Base-by-base conservation (phyloP, 2,888 invertebrate genomes). In the Leptinotarsa tumamoca region DNA sequence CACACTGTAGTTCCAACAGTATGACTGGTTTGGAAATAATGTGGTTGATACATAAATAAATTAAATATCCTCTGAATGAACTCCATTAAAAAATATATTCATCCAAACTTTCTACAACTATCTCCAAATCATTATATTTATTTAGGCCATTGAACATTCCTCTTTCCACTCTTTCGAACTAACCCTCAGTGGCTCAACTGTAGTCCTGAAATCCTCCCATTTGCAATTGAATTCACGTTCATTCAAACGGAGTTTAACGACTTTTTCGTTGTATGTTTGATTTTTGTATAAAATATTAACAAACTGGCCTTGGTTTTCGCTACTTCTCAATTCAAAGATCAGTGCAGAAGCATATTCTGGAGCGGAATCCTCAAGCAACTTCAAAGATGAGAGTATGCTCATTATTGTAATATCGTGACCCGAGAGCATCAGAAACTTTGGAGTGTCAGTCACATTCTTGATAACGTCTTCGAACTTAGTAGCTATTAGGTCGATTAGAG, bases 381-480 rank as follows among this genome's bases (percentile, higher is more conserved):
- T 91, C 5, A 96, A 86, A 0, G 93, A 90, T 85, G 92, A 92
- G 3, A 96, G 89, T 52, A 95, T 81, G 82, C 90, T 93, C 0
- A 92, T 93, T 15, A 96, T 87, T 0, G 94, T 95, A 2, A 92
- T 90, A 84, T 96, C 96, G 83, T 96, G 96, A 0, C 90, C 94
- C 80, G 94, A 94, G 82, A 94, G 94, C 69, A 95, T 89, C 83
- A 92, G 91, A 58, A 95, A 78, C 78, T 92, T 93, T 33, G 91
- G 89, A 91, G 0, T 27, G 14, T 52, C 67, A 2, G 23, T n/a
- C 1, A 68, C 58, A 2, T 73, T 63, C 21, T 17, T 18, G 15
- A 66, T n/a, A 1, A 51, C 49, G 4, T 75, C 56, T 67, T 81
- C 76, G 7, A 82, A 78, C 58, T 80, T 72, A 7, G 71, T 75